Evolutionary conservation across 2,113 vertebrate genomes (phyloP), one percentile per base, ranked within the genome.

Genomic region (Aplodontia rufa): DNA sequence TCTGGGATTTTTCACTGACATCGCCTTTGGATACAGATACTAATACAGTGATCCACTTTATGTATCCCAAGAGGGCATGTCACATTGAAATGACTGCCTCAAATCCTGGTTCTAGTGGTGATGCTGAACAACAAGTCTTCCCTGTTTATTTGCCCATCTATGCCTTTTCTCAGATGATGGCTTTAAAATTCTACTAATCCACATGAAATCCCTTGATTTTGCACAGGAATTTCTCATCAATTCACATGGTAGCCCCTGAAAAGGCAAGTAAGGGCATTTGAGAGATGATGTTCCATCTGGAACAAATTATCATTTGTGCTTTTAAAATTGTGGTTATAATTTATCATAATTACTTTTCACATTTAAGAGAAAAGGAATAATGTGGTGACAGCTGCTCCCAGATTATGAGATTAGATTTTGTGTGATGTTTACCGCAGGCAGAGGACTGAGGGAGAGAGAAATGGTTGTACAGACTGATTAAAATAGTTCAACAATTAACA

Each of bases 41-140:
- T 98, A 96, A 97, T 97, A 97, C 72, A 96, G 74, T 95, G 97
- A 97, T 98, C 92, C 81, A 97, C 97, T 98, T 98, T 97, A 55
- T 95, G 40, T 82, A 93, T 94, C 96, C 96, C 97, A 95, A 92
- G 95, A 98, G 97, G 85, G 10, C 97, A 97, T 95, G 97, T 93
- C 97, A 97, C 97, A 96, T 32, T 94, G 93, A 95, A 97, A 98
- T 95, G 82, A 66, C 45, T 95, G 58, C 75, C 88, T 96, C 92
- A 82, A 89, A 96, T 97, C 86, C 64, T 69, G 82, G 82, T 68
- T 69, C 82, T 98, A 80, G 3, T 76, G 66, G 76, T 76, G 2
- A 8, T 94, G 60, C 95, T 64, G 92, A 89, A 42, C 53, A 91
- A 76, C 40, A 84, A 83, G 80, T 96, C 94, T 93, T 37, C 37